Conservation (phyloP, 2,113 vertebrate genomes). For the Myrmophylax atrothorax region DNA sequence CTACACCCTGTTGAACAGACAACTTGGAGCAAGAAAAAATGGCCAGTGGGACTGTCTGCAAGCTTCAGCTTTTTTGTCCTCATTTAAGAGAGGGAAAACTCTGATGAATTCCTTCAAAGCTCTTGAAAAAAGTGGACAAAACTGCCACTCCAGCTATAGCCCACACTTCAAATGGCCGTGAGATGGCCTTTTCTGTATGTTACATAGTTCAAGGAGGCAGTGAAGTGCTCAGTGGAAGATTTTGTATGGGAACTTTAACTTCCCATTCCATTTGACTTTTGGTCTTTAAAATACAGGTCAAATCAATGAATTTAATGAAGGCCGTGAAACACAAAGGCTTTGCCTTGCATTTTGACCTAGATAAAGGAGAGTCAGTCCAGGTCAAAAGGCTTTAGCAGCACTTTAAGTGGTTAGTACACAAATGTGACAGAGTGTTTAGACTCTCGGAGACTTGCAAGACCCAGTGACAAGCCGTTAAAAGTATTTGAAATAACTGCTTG, state of each 20-base stretch:
- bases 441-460: conserved; percentile 86
- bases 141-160: conserved; percentile 75
- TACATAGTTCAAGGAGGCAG: conserved; percentile 76
- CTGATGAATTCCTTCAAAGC: conserved; percentile 48
- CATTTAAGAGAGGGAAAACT: conserved; percentile 7
- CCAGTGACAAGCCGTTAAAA: conserved; percentile 98
- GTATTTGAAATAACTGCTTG: conserved; percentile 90
- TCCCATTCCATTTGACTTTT: conserved; percentile 98
- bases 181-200: conserved; percentile 78
- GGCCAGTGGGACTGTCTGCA: not conserved
- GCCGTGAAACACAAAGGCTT: conserved; percentile 89
- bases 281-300: conserved; percentile 98
- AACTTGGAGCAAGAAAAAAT: not conserved
- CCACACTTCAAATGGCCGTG: conserved; percentile 81
- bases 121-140: conserved; percentile 51
- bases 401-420: conserved; percentile 99
- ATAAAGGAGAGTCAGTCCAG: conserved; percentile 95
- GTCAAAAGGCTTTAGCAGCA: conserved; percentile 93
- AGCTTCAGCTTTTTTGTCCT: conserved; percentile 33
- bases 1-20: not conserved
- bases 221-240: conserved; percentile 82
- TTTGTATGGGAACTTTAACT: conserved; percentile 91
- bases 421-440: conserved; percentile 96
- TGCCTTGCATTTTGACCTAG: conserved; percentile 97
- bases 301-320: conserved; percentile 99